Conservation (phyloP, 1,140 invertebrate species). For the Hetaerina americana region DNA sequence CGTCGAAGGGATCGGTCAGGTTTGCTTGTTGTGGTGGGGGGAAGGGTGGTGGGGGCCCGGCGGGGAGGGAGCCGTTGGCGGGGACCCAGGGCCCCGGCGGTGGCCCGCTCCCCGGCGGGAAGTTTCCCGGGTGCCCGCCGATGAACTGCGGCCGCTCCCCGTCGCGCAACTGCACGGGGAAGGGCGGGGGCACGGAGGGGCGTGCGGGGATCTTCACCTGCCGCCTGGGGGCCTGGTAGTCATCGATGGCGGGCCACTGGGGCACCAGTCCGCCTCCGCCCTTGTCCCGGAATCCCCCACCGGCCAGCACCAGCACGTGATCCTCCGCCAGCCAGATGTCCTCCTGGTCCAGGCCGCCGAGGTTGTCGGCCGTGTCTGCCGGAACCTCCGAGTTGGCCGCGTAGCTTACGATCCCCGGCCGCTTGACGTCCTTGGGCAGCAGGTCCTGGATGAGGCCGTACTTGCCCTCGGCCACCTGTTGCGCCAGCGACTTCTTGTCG, state of each 20-base stretch:
- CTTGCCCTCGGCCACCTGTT: constrained; percentile 77
- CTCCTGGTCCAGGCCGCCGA: constrained; percentile 66
- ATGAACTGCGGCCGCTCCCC: constrained; percentile 63
- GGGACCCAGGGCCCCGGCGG: constrained; percentile 28
- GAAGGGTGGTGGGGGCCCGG: constrained; percentile 38
- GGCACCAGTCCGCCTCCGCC: constrained; percentile 26
- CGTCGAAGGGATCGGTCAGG: constrained; percentile 60
- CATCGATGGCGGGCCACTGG: constrained; percentile 63
- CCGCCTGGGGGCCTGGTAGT: constrained; percentile 61
- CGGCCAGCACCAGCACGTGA: constrained; percentile 68
- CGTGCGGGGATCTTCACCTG: constrained; percentile 61
- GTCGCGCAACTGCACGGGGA: constrained; percentile 70
- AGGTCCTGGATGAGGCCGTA: constrained; percentile 80
- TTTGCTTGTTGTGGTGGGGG: constrained; percentile 46
- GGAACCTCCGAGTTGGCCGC: constrained; percentile 59
- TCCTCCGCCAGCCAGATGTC: constrained; percentile 84
- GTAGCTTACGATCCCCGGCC: constrained; percentile 71
- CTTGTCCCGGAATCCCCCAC: constrained; percentile 40
- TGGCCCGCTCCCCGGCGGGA: constrained; percentile 9
- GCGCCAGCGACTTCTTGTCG: constrained; percentile 64
- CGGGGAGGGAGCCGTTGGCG: constrained; percentile 28
- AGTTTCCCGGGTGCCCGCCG: constrained; percentile 28
- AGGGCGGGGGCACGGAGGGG: constrained; percentile 71
- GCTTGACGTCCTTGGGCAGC: constrained; percentile 46
- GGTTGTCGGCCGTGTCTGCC: constrained; percentile 58